Conservation (phyloP, 2,888 invertebrate genomes). For the Phanerotoma sp. region DNA sequence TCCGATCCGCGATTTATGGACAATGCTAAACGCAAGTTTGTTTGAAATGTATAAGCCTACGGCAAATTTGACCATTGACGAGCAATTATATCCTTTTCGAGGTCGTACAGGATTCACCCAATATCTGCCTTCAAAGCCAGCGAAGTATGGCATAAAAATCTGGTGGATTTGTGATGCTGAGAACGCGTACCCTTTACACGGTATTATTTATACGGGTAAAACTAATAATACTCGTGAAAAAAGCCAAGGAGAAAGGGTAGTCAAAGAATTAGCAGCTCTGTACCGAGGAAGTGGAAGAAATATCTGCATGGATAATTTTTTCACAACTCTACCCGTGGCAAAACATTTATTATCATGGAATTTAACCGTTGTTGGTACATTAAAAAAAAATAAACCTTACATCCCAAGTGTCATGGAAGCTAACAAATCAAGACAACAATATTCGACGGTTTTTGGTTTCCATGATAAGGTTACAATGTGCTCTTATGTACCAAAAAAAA, state of each 20-base stretch:
- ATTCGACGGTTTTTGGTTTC: constrained; percentile 13
- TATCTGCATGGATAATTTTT: constrained; percentile 34
- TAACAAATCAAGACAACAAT: constrained; percentile 19
- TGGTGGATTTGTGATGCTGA: constrained; percentile 39
- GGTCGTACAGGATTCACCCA: background rate
- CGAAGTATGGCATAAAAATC: constrained; percentile 35
- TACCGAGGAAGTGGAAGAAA: constrained; percentile 39
- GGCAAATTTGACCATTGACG: constrained; percentile 40
- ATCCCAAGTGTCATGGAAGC: constrained; percentile 31
- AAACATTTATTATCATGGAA: constrained; percentile 33
- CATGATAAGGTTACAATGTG: constrained; percentile 18
- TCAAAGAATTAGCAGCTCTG: constrained; percentile 39
- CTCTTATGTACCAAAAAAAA: constrained; percentile 22
- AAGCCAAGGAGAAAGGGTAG: constrained; percentile 40
- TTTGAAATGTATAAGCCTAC: constrained; percentile 35
- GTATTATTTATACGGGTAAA: constrained; percentile 36
- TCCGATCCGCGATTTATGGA: constrained; percentile 36
- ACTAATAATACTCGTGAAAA: constrained; percentile 31
- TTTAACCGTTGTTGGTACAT: constrained; percentile 32
- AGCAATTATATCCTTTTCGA: constrained; percentile 35
- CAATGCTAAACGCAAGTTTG: constrained; percentile 41
- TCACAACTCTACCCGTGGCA: constrained; percentile 33
- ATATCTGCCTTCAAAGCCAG: background rate
- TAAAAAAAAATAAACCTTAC: constrained; percentile 32
- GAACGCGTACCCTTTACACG: constrained; percentile 34